A percentile compares a stretch with the other conserved stretches of the same genome.
Conservation (phyloP, 2,113 vertebrate genomes). For the Festucalex cinctus region DNA sequence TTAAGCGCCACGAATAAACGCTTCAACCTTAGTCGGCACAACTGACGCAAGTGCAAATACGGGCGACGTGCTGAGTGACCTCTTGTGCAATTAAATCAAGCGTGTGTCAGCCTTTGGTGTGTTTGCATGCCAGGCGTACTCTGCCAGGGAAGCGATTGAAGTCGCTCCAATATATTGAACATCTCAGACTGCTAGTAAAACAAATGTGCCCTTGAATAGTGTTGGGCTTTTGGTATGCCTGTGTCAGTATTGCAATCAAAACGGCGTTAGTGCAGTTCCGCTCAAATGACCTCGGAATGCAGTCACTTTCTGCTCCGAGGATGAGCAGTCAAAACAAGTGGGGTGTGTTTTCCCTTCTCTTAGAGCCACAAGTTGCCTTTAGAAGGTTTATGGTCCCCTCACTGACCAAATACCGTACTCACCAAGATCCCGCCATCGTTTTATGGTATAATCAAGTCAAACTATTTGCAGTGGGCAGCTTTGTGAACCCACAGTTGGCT, state of each 20-base stretch:
- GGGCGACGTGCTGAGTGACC: slow-evolving; percentile 34
- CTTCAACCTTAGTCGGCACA: slow-evolving; percentile 38
- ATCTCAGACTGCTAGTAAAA: background rate
- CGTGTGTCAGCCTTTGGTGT: background rate
- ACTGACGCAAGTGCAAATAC: slow-evolving; percentile 25
- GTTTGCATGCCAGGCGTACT: slow-evolving; percentile 1
- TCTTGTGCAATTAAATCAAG: slow-evolving; percentile 26
- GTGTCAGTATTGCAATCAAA: slow-evolving; percentile 42
- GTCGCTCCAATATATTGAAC: background rate
- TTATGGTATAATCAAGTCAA: slow-evolving; percentile 33
- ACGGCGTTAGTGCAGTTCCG: slow-evolving; percentile 35
- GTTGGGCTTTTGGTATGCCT: slow-evolving; percentile 3
- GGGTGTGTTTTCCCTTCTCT: slow-evolving; percentile 45
- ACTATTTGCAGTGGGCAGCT: slow-evolving; percentile 4
- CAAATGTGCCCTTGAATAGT: background rate
- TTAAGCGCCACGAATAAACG: slow-evolving; percentile 47
- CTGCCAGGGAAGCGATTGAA: background rate
- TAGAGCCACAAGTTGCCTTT: slow-evolving; percentile 51
- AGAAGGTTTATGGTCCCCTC: slow-evolving; percentile 44
- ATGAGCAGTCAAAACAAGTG: slow-evolving; percentile 52
- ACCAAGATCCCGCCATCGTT: slow-evolving; percentile 34
- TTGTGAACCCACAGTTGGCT: slow-evolving; percentile 10
- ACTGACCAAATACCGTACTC: slow-evolving; percentile 12
- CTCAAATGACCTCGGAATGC: slow-evolving; percentile 63
- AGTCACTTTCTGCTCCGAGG: slow-evolving; percentile 32